phyloP scores from a whole-genome alignment of 2,797 vertebrate genomes.

The Artibeus lituratus region DNA sequence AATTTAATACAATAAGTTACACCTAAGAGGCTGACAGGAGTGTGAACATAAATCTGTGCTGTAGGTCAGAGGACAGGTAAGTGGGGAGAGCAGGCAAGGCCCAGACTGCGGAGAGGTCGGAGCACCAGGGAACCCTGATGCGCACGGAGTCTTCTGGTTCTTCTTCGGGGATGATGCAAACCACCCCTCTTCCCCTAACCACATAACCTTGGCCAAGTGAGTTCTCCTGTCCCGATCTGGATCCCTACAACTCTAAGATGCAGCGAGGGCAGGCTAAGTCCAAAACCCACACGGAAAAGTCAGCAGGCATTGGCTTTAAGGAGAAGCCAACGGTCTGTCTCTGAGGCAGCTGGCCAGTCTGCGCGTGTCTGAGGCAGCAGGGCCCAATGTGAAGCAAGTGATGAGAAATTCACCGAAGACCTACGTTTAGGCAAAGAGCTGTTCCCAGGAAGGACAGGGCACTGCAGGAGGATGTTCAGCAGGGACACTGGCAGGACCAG shows the following conservation, averaged over 20 bases:
- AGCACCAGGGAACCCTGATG: fast-evolving
- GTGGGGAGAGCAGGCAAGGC: not conserved
- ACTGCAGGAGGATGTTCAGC: fast-evolving
- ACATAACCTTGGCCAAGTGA: not conserved
- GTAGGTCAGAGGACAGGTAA: not conserved
- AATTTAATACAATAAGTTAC: not conserved
- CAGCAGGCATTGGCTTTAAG: not conserved
- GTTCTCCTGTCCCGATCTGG: not conserved
- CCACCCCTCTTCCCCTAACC: not conserved
- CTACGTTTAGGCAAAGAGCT: not conserved
- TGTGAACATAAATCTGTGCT: too few relatives aligned
- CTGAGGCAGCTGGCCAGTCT: not conserved
- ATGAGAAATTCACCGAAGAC: not conserved
- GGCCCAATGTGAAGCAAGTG: too few relatives aligned
- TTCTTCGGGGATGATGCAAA: not conserved
- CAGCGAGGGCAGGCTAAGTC: not conserved
- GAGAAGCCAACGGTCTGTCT: not conserved
- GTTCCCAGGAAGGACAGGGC: fast-evolving
- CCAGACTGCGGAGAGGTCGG: fast-evolving
- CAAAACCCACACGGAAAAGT: fast-evolving
- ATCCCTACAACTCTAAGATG: not conserved
- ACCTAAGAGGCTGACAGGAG: not conserved
- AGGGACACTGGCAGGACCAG: not conserved
- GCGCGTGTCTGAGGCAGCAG: not conserved
- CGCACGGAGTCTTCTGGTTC: not conserved